These are phyloP conservation scores for Montipora foliosa DNA, from an alignment of 64 coral and sea anemone genomes.

Conservation along the genomic window DNA sequence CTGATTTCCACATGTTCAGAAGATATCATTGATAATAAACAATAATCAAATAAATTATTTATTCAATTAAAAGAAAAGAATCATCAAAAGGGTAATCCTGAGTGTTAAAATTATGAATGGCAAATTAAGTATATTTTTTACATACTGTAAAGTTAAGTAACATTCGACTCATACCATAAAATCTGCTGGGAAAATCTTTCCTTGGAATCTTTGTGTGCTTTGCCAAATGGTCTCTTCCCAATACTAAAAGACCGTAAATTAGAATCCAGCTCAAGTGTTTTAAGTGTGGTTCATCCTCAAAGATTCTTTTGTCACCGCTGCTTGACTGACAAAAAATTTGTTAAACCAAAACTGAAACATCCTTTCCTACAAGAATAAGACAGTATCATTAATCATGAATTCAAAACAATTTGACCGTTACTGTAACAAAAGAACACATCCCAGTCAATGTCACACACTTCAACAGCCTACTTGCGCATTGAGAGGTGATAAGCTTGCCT, in stretches of 20 bases:
- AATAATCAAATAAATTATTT: no score
- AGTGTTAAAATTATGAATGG: no score
- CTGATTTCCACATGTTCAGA: no score
- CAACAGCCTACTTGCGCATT: no score
- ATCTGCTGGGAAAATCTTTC: conserved; percentile 73
- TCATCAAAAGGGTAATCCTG: no score
- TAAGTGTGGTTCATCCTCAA: conserved; percentile 73
- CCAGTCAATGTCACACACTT: no score
- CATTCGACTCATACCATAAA: conserved; percentile 72
- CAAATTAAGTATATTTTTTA: no score
- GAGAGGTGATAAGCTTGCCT: no score
- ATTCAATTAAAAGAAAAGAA: no score
- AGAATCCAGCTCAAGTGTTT: not conserved
- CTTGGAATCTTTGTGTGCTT: conserved; percentile 92
- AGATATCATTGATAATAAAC: no score
- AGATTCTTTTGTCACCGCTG: not conserved
- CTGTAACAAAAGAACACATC: no score
- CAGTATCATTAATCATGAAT: not conserved
- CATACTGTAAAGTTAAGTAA: not conserved
- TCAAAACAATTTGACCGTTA: not conserved
- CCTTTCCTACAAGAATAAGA: conserved; percentile 75
- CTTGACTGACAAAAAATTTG: conserved; percentile 93
- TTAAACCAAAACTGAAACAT: conserved; percentile 99
- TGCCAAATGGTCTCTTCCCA: conserved; percentile 79
- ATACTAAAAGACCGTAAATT: conserved; percentile 77